Conservation (phyloP, 2,888 invertebrate genomes). For the Eilema caniola region DNA sequence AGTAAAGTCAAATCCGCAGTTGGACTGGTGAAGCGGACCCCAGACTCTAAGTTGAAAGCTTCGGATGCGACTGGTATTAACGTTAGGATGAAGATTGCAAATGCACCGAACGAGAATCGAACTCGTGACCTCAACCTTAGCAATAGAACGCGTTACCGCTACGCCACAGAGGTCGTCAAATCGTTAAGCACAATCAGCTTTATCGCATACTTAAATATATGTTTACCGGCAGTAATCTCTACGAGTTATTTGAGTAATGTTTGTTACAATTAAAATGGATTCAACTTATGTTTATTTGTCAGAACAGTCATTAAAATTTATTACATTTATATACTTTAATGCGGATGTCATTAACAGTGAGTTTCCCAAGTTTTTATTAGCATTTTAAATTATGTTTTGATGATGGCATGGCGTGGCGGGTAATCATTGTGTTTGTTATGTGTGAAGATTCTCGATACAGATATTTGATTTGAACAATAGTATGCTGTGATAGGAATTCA, state of each 20-base stretch:
- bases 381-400: constrained; percentile 35
- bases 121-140: not conserved
- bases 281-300: constrained; percentile 25
- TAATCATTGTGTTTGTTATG: not conserved
- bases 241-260: constrained; percentile 21
- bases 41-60: too few species aligned
- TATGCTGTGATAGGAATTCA: not conserved
- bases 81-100: too few species aligned
- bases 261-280: constrained; percentile 20
- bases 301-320: constrained; percentile 32
- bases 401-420: constrained; percentile 12
- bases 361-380: constrained; percentile 21
- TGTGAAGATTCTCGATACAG: constrained; percentile 13
- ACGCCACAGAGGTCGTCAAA: not conserved
- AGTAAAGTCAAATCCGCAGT: too few species aligned
- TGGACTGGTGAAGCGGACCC: too few species aligned
- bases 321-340: constrained; percentile 19
- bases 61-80: too few species aligned
- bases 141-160: not conserved
- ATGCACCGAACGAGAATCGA: too few species aligned
- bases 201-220: not conserved
- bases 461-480: not conserved
- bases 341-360: constrained; percentile 27
- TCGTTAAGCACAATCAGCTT: not conserved
- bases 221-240: constrained; percentile 6